phyloP scores from a whole-genome alignment of 1,140 invertebrate genomes.

The Caerostris extrusa region DNA sequence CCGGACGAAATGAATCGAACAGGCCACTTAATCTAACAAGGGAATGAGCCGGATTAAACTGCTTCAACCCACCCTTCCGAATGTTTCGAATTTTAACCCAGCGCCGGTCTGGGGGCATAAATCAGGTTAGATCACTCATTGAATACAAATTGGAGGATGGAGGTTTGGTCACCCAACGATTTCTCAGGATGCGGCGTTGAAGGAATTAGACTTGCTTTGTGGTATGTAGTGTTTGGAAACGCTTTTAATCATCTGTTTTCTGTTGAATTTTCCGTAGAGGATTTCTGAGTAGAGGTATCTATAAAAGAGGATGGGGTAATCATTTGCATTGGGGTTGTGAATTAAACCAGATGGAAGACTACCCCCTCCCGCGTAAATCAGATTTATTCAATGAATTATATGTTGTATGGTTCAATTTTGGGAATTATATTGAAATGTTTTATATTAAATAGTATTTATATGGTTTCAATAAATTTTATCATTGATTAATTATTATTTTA shows the following conservation, averaged over 20 bases:
- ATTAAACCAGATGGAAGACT: background rate
- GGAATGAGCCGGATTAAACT: conserved; percentile 26
- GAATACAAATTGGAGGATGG: conserved; percentile 44
- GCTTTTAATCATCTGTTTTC: conserved; percentile 41
- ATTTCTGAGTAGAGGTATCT: background rate
- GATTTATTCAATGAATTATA: background rate
- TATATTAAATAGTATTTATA: too few relatives aligned
- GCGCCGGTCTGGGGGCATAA: conserved; percentile 6
- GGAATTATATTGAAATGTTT: too few relatives aligned
- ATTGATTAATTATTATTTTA: too few relatives aligned
- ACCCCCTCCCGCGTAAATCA: background rate
- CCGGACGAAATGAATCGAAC: conserved; percentile 41
- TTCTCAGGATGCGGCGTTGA: background rate
- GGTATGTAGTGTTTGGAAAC: conserved; percentile 15
- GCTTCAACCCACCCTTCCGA: background rate
- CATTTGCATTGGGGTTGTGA: conserved; percentile 25
- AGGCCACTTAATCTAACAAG: conserved; percentile 61
- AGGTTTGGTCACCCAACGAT: background rate
- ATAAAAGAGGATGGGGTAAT: background rate
- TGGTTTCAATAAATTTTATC: too few relatives aligned
- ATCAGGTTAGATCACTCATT: conserved; percentile 61
- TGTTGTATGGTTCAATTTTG: too few relatives aligned
- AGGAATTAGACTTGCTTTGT: background rate
- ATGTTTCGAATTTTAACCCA: conserved; percentile 64
- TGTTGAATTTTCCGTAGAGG: background rate